Evolutionary conservation across 2,113 vertebrate species (phyloP).

Genomic region (Indri indri): DNA sequence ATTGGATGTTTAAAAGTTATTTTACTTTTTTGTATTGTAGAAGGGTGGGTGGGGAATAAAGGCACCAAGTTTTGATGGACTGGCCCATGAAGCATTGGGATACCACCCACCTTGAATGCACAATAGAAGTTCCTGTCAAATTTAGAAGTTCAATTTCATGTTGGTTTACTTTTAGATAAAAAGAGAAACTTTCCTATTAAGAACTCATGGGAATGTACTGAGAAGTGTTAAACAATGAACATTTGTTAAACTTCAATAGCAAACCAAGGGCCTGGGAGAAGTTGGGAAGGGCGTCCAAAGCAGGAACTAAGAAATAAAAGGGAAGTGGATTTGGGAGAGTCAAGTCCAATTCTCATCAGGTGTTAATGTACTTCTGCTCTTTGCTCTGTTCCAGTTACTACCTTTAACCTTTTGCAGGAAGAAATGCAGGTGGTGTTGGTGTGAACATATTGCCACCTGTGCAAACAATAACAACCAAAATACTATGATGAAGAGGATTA

Average conservation of each 20-base stretch:
- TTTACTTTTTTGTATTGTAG: not conserved
- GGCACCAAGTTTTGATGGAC: not conserved
- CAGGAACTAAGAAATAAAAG: slow-evolving; percentile 48
- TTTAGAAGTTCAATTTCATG: not conserved
- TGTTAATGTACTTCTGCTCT: not conserved
- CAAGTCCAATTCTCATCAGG: not conserved
- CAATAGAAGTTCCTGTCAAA: not conserved
- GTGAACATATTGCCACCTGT: slow-evolving; percentile 24
- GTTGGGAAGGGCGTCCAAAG: slow-evolving; percentile 27
- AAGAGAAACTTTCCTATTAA: slow-evolving; percentile 10
- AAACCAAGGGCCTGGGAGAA: slow-evolving; percentile 25
- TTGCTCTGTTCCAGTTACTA: not conserved
- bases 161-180: not conserved
- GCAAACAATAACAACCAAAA: slow-evolving; percentile 44
- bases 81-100: not conserved
- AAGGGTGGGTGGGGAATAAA: not conserved
- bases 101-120: not conserved
- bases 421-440: slow-evolving; percentile 7
- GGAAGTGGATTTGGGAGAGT: slow-evolving; percentile 33
- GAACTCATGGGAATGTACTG: not conserved
- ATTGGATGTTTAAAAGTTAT: not conserved
- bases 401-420: slow-evolving; percentile 32
- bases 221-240: slow-evolving; percentile 34
- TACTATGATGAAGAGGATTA: not conserved
- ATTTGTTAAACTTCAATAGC: slow-evolving; percentile 52